Evolutionary conservation across 2,888 invertebrate genomes (phyloP), one percentile per base, ranked within the genome.

Genomic region (Microctonus aethiopoides): DNA sequence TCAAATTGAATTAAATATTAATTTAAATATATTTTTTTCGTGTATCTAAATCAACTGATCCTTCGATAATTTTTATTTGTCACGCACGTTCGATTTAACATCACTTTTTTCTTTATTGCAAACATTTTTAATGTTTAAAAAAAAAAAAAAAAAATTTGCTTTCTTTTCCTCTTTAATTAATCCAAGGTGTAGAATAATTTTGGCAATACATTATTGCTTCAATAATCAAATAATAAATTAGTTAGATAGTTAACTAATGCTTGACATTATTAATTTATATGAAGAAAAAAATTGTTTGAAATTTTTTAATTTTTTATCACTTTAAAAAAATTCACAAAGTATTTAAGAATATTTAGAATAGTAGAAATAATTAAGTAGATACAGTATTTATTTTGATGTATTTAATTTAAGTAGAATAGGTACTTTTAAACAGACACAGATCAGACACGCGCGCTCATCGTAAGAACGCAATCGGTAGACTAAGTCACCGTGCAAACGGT

Each of bases 381-480:
- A 46, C 6, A 9, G 16, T n/a, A 7, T 20, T 16, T 20, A 9
- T 16, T 3, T 46, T 16, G 46, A 46, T n/a, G 46, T 20, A 7
- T 16, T 4, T 16, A 5, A n/a, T 0, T 46, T 16, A 46, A 46
- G 56, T 29, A 56, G 26, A 56, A 24, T 13, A n/a, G 26, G 24
- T 7, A 29, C 24, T 13, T 20, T 29, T 26, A n/a, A 56, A 7
- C 56, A 24, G 29, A 26, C 52, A 9, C 22, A 10, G 7, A 24
- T 22, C 52, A 24, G 24, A 29, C 16, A 57, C 26, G 20, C 71
- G 74, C 74, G 75, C 74, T 74, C 71, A 79, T 76, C 75, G 79
- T 76, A 74, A 83, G 81, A 81, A 84, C 81, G 84, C 83, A 82
- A 80, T 83, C 79, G 84, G 81, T 79, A 81, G 84, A 85, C 85